A percentile compares a stretch with the other conserved stretches of the same genome.
Evolutionary conservation across 2,797 vertebrate genomes (phyloP).

Genomic region (Tolypeutes matacus): DNA sequence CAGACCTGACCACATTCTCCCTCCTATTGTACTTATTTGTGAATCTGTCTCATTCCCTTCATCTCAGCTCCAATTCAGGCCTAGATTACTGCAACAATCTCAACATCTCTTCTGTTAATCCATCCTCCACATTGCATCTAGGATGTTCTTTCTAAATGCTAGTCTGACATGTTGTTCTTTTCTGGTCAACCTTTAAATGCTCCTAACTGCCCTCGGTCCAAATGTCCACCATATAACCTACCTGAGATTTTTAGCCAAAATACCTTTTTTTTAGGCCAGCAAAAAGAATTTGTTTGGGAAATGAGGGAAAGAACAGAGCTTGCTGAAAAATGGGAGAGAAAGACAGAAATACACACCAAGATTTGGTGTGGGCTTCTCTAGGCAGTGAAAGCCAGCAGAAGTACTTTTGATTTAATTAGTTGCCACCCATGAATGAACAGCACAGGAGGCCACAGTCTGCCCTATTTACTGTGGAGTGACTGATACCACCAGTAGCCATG

Average conservation of each 20-base stretch:
- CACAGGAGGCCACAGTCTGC: not conserved
- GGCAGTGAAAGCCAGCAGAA: not conserved
- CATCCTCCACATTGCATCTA: not conserved
- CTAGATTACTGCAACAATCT: not conserved
- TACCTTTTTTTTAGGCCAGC: too few species aligned
- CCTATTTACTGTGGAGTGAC: not conserved
- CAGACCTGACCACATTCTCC: not conserved
- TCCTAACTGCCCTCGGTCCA: not conserved
- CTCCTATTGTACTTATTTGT: not conserved
- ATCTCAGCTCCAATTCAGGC: not conserved
- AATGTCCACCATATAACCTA: not conserved
- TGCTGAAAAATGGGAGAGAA: too few species aligned
- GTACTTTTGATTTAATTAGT: not conserved
- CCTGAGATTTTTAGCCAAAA: not conserved
- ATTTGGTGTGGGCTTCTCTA: too few species aligned
- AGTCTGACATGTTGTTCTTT: not conserved
- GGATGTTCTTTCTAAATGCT: conserved; percentile 9
- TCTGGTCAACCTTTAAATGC: not conserved
- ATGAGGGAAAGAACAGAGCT: too few species aligned
- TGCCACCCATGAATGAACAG: not conserved
- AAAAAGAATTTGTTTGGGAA: too few species aligned
- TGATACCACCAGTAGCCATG: not conserved
- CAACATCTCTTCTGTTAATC: not conserved
- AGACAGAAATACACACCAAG: too few species aligned
- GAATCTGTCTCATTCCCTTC: not conserved